Percentiles rank a stretch among this genome's conserved stretches.
Evolutionary conservation across 1,140 invertebrate genomes (phyloP).

Genomic region (Rhizoglyphus robini): DNA sequence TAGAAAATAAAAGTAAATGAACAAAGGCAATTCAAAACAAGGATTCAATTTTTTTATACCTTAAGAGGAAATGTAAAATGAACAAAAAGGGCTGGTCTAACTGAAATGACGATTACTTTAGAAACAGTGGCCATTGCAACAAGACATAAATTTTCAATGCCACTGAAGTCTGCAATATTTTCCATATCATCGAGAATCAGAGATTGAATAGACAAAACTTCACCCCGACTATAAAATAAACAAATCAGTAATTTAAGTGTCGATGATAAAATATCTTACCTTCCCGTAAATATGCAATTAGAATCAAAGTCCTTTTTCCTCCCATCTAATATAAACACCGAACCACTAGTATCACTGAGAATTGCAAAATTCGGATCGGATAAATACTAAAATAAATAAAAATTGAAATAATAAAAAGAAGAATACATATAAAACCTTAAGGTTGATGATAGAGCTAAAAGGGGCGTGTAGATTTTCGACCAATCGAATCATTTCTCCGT

Average conservation of each 20-base stretch:
- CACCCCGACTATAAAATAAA: slow-evolving; percentile 55
- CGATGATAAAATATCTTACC: slow-evolving; percentile 22
- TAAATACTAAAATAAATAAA: slow-evolving; percentile 45
- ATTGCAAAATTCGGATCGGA: slow-evolving; percentile 59
- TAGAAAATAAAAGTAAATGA: slow-evolving; percentile 9
- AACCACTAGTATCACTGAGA: slow-evolving; percentile 85
- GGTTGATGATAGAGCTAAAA: slow-evolving; percentile 67
- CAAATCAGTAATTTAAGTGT: not conserved
- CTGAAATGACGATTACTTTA: slow-evolving; percentile 60
- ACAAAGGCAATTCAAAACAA: slow-evolving; percentile 4
- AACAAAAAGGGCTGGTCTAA: slow-evolving; percentile 56
- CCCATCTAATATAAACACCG: slow-evolving; percentile 89
- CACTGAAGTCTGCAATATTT: slow-evolving; percentile 49
- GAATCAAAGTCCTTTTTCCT: slow-evolving; percentile 37
- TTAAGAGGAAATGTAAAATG: slow-evolving; percentile 48
- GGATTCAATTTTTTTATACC: slow-evolving; percentile 25
- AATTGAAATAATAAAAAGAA: slow-evolving; percentile 2
- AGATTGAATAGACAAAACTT: slow-evolving; percentile 79
- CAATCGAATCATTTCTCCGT: slow-evolving; percentile 51
- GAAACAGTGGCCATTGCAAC: slow-evolving; percentile 60
- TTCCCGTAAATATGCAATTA: slow-evolving; percentile 37
- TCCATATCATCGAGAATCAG: slow-evolving; percentile 47
- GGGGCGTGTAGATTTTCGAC: slow-evolving; percentile 72
- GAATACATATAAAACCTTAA: slow-evolving; percentile 52
- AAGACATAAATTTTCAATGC: slow-evolving; percentile 54